Evolutionary conservation across 2,113 vertebrate genomes (phyloP).

Genomic region (Ptychochromis oligacanthus): DNA sequence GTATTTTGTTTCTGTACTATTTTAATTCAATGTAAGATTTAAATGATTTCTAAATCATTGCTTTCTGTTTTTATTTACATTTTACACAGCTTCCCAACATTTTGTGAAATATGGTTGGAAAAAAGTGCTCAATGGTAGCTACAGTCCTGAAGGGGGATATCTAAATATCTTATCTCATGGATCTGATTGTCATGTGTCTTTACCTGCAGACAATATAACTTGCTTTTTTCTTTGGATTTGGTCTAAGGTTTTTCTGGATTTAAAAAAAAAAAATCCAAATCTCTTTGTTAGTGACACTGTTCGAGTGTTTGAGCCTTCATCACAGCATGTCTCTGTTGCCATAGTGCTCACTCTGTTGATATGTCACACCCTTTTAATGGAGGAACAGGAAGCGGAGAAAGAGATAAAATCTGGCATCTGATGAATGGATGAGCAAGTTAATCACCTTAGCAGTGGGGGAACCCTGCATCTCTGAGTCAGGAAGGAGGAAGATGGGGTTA

Average conservation of each 20-base stretch:
- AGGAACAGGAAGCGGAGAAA: constrained; percentile 48
- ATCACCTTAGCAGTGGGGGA: constrained; percentile 47
- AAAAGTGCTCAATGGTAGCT: not conserved
- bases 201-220: not conserved
- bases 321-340: constrained; percentile 25
- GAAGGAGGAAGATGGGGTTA: constrained; percentile 48
- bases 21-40: too few species aligned
- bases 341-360: constrained; percentile 26
- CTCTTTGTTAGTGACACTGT: not conserved
- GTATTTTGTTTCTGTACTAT: too few species aligned
- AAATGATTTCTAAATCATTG: too few species aligned
- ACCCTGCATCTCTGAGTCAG: constrained; percentile 3
- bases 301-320: not conserved
- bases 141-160: not conserved
- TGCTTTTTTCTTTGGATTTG: not conserved
- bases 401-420: constrained; percentile 56
- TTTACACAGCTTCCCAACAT: not conserved
- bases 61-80: too few species aligned
- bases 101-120: not conserved
- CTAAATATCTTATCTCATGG: not conserved
- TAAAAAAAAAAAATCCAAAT: not conserved
- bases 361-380: constrained; percentile 44
- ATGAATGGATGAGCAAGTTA: constrained; percentile 57
- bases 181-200: not conserved
- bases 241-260: not conserved